Conservation (phyloP, 2,888 invertebrate genomes). For the Melinaea marsaeus region DNA sequence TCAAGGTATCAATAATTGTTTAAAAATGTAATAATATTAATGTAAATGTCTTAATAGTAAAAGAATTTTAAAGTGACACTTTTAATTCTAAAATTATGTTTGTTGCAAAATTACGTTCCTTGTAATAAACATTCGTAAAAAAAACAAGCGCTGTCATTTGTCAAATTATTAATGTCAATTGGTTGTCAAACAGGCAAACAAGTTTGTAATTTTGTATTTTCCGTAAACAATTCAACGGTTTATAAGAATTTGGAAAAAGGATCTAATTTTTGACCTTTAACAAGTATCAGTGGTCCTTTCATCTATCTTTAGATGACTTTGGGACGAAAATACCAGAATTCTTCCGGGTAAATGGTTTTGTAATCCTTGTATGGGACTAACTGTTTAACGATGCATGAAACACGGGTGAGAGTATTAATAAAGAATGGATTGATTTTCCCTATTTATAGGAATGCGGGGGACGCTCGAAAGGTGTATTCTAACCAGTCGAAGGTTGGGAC, state of each 20-base stretch:
- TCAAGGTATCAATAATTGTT: too few relatives aligned
- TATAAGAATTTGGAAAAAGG: conserved; percentile 14
- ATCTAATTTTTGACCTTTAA: conserved; percentile 17
- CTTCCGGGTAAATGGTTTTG: conserved; percentile 71
- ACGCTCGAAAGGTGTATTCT: conserved; percentile 72
- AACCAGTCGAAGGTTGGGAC: conserved; percentile 81
- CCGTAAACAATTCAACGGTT: conserved; percentile 23
- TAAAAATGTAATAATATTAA: too few relatives aligned
- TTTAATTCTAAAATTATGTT: too few relatives aligned
- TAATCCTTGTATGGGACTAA: conserved; percentile 49
- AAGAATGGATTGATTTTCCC: conserved; percentile 67
- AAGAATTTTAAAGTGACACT: too few relatives aligned
- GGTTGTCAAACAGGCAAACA: conserved; percentile 16
- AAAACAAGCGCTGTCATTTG: neutral
- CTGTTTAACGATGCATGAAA: conserved; percentile 64
- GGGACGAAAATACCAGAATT: conserved; percentile 74
- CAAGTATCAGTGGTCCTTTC: conserved; percentile 12
- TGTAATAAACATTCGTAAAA: neutral
- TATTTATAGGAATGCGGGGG: conserved; percentile 78
- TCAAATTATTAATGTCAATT: conserved; percentile 13
- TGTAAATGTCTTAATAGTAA: too few relatives aligned
- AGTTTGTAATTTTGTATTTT: conserved; percentile 17
- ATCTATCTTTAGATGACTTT: conserved; percentile 60
- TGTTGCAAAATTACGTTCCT: too few relatives aligned
- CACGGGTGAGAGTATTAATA: conserved; percentile 55